phyloP scores from a whole-genome alignment of 2,888 invertebrate species.

The Caprella mutica region DNA sequence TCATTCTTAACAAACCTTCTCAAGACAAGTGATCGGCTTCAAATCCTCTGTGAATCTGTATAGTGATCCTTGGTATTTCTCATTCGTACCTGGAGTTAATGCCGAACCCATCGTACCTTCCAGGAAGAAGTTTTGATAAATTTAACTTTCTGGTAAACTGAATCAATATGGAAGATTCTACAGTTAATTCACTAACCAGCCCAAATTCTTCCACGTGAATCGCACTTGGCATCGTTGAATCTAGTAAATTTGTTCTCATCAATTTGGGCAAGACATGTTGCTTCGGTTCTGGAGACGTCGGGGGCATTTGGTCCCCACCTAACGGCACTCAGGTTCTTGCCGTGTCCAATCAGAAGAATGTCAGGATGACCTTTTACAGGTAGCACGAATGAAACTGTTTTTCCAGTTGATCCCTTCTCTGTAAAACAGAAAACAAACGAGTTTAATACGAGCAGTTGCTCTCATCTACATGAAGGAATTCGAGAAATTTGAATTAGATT shows the following conservation, averaged over 20 bases:
- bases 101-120: constrained; percentile 10
- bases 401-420: not conserved
- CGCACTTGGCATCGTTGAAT: constrained; percentile 69
- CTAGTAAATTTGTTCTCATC: constrained; percentile 46
- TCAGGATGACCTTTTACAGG: constrained; percentile 51
- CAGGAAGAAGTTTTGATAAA: no score
- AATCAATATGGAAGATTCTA: no score
- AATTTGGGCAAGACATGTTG: constrained; percentile 47
- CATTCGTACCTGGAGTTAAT: not conserved
- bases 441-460: not conserved
- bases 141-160: no score
- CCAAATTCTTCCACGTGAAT: constrained; percentile 60
- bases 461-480: no score
- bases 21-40: not conserved
- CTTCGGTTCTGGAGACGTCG: constrained; percentile 41
- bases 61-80: not conserved
- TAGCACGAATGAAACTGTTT: constrained; percentile 45
- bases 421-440: not conserved
- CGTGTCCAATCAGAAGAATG: constrained; percentile 54
- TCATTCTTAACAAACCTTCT: no score
- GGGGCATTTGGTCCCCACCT: constrained; percentile 51
- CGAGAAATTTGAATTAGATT: no score
- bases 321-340: constrained; percentile 50
- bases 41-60: constrained; percentile 1
- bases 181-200: no score